Evolutionary conservation across 2,888 invertebrate genomes (phyloP).

Genomic region (Torymus tubicola): DNA sequence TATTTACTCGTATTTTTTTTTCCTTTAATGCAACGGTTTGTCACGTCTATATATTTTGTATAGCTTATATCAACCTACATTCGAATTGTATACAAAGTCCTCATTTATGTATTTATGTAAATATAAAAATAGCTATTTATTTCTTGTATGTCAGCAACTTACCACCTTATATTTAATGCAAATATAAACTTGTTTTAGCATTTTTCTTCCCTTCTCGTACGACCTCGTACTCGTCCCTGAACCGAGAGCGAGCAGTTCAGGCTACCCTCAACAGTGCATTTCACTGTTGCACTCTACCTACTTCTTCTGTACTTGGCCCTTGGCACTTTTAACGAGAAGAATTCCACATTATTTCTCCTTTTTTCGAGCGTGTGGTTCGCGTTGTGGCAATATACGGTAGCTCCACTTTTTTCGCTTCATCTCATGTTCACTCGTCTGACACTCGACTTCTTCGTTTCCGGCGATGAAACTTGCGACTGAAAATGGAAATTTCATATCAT

Average conservation of each 20-base stretch:
- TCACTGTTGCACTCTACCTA: constrained; percentile 28
- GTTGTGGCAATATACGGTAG: not conserved
- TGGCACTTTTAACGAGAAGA: not conserved
- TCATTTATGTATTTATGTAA: too few relatives aligned
- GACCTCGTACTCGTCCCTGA: constrained; percentile 6
- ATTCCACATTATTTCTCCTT: not conserved
- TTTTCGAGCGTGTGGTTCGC: not conserved
- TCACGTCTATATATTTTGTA: too few relatives aligned
- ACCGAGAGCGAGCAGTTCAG: not conserved
- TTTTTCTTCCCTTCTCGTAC: not conserved
- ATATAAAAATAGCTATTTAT: too few relatives aligned
- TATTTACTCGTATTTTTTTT: too few relatives aligned
- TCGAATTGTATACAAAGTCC: too few relatives aligned
- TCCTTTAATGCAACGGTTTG: too few relatives aligned
- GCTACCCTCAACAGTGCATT: not conserved
- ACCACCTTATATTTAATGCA: too few relatives aligned
- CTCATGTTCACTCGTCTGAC: not conserved
- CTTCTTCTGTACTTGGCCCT: constrained; percentile 14
- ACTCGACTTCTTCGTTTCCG: not conserved
- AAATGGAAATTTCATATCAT: too few relatives aligned
- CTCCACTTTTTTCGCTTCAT: not conserved
- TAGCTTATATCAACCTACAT: too few relatives aligned
- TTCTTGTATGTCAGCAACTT: too few relatives aligned
- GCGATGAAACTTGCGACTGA: not conserved
- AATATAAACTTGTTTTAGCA: too few relatives aligned